phyloP scores from a whole-genome alignment of 2,888 invertebrate genomes.

The Nemapogon koenigi region DNA sequence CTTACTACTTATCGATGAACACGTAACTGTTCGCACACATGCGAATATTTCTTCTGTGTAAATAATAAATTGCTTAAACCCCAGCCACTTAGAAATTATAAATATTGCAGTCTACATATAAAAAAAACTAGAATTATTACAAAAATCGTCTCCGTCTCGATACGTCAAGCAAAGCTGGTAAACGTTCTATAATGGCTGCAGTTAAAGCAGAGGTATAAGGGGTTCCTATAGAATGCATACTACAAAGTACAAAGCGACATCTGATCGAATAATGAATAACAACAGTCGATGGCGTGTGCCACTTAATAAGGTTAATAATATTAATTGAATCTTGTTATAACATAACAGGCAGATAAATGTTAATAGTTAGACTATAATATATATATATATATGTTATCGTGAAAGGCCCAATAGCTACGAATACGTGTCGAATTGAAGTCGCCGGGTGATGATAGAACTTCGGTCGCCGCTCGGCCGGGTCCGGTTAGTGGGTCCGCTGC shows the following conservation, averaged over 20 bases:
- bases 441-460: conserved; percentile 56
- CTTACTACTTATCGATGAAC: too few species aligned
- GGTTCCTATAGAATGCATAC: not conserved
- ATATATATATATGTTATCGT: conserved; percentile 61
- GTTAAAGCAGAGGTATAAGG: conserved; percentile 3
- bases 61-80: too few species aligned
- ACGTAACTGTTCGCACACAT: too few species aligned
- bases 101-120: too few species aligned
- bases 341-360: conserved; percentile 65
- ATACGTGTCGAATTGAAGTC: conserved; percentile 62
- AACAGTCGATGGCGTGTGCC: conserved; percentile 65
- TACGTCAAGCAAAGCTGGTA: not conserved
- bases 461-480: conserved; percentile 32
- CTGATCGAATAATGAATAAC: conserved; percentile 57
- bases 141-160: not conserved
- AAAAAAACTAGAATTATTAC: too few species aligned
- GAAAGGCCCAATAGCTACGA: conserved; percentile 63
- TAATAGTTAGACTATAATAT: conserved; percentile 65
- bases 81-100: too few species aligned
- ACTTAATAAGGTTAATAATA: conserved; percentile 51
- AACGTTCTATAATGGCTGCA: not conserved
- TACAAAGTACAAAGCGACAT: conserved; percentile 29
- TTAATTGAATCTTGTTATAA: conserved; percentile 60
- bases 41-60: too few species aligned
- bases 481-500: conserved; percentile 59